Percentiles rank a stretch among this genome's conserved stretches.
Evolutionary conservation across 2,113 vertebrate genomes (phyloP).

Genomic region (Electrona antarctica): DNA sequence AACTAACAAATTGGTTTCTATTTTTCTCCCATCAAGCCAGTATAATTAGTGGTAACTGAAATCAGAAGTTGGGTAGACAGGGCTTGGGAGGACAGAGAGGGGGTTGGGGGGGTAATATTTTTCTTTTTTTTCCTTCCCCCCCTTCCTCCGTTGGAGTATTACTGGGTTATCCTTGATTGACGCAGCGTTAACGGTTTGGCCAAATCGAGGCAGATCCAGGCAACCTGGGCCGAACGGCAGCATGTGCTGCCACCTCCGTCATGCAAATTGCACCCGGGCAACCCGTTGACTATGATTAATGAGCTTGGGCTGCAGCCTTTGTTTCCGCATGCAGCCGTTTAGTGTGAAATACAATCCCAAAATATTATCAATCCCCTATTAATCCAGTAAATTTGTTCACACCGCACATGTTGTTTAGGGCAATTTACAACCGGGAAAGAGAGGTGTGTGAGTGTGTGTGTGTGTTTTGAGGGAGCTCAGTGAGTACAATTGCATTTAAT

Average conservation of each 20-base stretch:
- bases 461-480: constrained; percentile 46
- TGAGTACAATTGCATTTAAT: constrained; percentile 98
- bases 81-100: neutral
- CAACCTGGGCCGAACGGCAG: constrained; percentile 85
- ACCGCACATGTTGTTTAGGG: constrained; percentile 94
- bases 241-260: constrained; percentile 95
- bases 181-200: constrained; percentile 73
- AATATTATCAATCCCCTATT: constrained; percentile 99
- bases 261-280: constrained; percentile 97
- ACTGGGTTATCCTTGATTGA: constrained; percentile 80
- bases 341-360: constrained; percentile 99
- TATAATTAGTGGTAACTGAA: constrained; percentile 69
- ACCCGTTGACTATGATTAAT: constrained; percentile 99
- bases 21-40: constrained; percentile 34
- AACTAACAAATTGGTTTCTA: constrained; percentile 37
- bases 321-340: constrained; percentile 96
- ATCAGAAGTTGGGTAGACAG: constrained; percentile 56
- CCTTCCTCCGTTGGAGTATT: constrained; percentile 69
- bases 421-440: constrained; percentile 84
- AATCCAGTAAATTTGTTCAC: constrained; percentile 96
- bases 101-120: constrained; percentile 47
- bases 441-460: constrained; percentile 80
- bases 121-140: constrained; percentile 31
- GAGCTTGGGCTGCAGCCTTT: constrained; percentile 96
- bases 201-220: constrained; percentile 83